phyloP scores from a whole-genome alignment of 1,140 invertebrate genomes.

The Cherax destructor region DNA sequence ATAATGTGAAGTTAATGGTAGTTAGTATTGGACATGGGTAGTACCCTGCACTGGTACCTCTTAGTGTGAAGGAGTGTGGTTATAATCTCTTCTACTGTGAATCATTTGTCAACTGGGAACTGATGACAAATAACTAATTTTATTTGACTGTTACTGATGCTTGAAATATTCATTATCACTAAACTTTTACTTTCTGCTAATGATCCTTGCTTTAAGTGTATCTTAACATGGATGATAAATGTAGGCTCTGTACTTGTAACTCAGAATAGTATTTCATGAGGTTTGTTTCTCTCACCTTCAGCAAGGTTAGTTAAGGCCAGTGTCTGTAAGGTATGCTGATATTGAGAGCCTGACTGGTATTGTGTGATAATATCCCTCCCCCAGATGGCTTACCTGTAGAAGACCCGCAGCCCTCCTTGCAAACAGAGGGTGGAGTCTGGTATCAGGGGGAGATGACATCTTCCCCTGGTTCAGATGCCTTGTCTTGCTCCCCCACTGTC shows the following conservation, averaged over 20 bases:
- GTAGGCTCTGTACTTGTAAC: neutral
- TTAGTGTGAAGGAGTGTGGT: neutral
- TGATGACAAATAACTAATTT: neutral
- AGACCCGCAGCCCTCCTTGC: constrained; percentile 49
- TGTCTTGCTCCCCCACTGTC: constrained; percentile 48
- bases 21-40: constrained; percentile 44
- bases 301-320: neutral
- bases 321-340: constrained; percentile 28
- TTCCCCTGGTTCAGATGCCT: constrained; percentile 28
- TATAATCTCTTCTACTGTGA: constrained; percentile 9
- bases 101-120: constrained; percentile 25
- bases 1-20: neutral
- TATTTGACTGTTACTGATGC: neutral
- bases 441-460: constrained; percentile 25
- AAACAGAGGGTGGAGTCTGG: constrained; percentile 40
- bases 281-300: neutral
- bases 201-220: constrained; percentile 6
- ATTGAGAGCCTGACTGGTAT: neutral
- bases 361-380: constrained; percentile 31
- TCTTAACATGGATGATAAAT: constrained; percentile 1
- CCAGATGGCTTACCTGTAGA: constrained; percentile 55
- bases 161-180: neutral
- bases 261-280: neutral
- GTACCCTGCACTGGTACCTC: neutral
- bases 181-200: constrained; percentile 1